Conservation (phyloP, 2,888 invertebrate genomes). For the Conus canariensis region DNA sequence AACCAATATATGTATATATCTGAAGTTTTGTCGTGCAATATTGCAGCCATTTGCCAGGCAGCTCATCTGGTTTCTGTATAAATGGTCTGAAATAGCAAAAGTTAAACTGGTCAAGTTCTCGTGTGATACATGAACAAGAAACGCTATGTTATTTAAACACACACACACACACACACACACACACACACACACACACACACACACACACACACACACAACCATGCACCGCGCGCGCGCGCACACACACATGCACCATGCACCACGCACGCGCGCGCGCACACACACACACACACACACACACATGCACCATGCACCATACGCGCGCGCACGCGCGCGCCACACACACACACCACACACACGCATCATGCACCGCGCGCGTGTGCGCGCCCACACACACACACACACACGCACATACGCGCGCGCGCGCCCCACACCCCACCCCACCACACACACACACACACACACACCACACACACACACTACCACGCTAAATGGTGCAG, state of each 20-base stretch:
- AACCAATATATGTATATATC: too few relatives aligned
- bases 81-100: too few relatives aligned
- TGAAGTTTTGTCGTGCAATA: too few relatives aligned
- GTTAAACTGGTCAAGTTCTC: too few relatives aligned
- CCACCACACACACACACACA: not conserved
- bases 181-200: not conserved
- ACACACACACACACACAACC: not conserved
- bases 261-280: not conserved
- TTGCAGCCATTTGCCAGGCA: too few relatives aligned
- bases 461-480: not conserved
- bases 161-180: too few relatives aligned
- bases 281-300: not conserved
- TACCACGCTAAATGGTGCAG: too few relatives aligned
- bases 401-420: not conserved
- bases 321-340: too few relatives aligned
- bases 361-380: not conserved
- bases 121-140: too few relatives aligned
- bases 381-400: not conserved
- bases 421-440: too few relatives aligned
- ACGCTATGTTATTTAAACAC: too few relatives aligned
- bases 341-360: not conserved
- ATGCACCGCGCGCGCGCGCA: not conserved
- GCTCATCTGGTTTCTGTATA: too few relatives aligned
- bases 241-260: not conserved
- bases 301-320: not conserved